Evolutionary conservation across 2,113 vertebrate species (phyloP).

Genomic region (Amblyornis subalaris): DNA sequence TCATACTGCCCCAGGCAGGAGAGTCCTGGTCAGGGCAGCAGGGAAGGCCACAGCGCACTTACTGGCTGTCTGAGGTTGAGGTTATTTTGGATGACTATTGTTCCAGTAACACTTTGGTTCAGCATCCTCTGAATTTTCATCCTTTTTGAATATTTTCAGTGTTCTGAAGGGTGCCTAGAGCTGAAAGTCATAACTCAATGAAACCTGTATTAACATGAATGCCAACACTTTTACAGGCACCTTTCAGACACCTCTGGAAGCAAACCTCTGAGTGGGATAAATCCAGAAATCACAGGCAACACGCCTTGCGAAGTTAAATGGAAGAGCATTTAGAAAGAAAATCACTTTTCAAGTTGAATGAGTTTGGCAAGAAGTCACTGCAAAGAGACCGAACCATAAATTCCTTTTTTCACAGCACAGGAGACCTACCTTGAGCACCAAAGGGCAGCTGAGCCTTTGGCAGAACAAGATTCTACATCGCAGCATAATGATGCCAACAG

Average conservation of each 20-base stretch:
- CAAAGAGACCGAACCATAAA: not conserved
- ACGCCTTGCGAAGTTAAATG: not conserved
- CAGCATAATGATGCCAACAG: not conserved
- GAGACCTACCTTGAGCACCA: not conserved
- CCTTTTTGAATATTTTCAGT: not conserved
- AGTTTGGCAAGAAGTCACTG: not conserved
- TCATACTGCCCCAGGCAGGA: not conserved
- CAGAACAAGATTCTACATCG: not conserved
- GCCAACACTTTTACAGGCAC: not conserved
- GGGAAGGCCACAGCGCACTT: not conserved
- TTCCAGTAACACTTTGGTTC: not conserved
- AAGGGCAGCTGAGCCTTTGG: not conserved
- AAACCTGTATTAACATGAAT: not conserved
- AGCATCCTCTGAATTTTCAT: not conserved
- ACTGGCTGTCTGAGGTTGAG: not conserved
- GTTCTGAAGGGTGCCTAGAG: not conserved
- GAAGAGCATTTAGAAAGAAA: not conserved
- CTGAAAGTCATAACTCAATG: not conserved
- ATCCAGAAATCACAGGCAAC: not conserved
- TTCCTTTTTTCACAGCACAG: not conserved
- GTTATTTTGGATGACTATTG: not conserved
- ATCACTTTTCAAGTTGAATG: not conserved
- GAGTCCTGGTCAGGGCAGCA: not conserved
- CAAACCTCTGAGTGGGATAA: not conserved
- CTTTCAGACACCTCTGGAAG: not conserved